A percentile compares a stretch with the other conserved stretches of the same genome.
These are phyloP conservation scores for Dasyornis broadbenti DNA, from an alignment of 2,113 vertebrate genomes.

Conservation along the genomic window DNA sequence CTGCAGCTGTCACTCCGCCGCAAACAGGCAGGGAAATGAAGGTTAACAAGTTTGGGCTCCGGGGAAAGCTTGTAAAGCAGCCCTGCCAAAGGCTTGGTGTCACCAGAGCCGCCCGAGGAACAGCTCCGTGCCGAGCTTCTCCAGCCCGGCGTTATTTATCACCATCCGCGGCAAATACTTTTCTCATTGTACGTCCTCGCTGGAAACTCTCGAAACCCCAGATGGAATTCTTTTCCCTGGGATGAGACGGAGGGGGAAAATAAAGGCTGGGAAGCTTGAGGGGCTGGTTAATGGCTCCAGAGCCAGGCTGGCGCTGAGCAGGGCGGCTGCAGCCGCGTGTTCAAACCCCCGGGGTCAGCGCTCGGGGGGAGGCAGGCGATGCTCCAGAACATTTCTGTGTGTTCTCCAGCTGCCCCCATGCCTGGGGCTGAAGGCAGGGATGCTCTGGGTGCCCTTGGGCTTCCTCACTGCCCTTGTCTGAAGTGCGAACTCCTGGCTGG, in stretches of 20 bases:
- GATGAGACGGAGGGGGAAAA: neutral
- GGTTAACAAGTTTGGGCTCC: conserved; percentile 27
- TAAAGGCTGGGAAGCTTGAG: neutral
- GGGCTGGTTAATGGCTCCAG: neutral
- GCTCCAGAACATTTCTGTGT: neutral
- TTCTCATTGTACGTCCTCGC: neutral
- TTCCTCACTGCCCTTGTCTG: neutral
- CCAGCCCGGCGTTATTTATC: neutral
- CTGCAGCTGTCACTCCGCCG: conserved; percentile 21
- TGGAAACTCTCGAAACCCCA: neutral
- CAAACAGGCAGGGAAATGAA: conserved; percentile 17
- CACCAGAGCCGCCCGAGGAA: neutral
- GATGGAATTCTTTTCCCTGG: neutral
- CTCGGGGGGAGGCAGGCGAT: neutral
- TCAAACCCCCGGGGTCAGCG: neutral
- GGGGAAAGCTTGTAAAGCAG: neutral
- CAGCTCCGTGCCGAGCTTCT: neutral
- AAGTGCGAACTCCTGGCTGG: neutral
- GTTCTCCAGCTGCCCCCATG: neutral
- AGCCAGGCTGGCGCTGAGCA: neutral
- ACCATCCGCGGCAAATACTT: neutral
- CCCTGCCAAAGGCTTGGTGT: neutral
- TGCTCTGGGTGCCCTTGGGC: neutral
- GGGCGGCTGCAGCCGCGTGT: neutral
- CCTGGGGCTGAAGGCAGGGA: neutral